Percentiles rank a stretch among this genome's conserved stretches.
These are phyloP conservation scores for Phylloscopus whistleri DNA, from an alignment of 2,113 vertebrate genomes.

Conservation along the genomic window DNA sequence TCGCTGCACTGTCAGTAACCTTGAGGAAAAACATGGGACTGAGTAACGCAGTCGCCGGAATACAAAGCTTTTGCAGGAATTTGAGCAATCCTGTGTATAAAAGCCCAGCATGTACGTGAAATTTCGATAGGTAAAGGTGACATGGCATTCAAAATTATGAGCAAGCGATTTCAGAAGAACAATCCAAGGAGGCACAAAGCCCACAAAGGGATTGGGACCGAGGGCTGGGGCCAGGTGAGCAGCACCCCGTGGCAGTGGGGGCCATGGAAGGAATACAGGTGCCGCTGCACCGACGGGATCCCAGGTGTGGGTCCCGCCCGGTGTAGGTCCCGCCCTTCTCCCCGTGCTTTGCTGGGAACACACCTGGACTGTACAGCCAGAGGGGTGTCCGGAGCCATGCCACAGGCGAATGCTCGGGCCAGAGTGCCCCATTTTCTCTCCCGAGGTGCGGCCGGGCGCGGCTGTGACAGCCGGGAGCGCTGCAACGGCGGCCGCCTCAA, in stretches of 20 bases:
- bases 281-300: fast-evolving
- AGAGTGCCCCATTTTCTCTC: fast-evolving
- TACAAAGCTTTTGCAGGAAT: background rate
- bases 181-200: background rate
- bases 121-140: background rate
- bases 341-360: background rate
- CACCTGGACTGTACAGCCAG: fast-evolving
- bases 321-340: fast-evolving
- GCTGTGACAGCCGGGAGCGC: fast-evolving
- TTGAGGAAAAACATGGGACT: background rate
- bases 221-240: fast-evolving
- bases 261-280: background rate
- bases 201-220: too few species aligned
- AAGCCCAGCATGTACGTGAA: background rate
- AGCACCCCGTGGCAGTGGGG: fast-evolving
- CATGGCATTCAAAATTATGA: background rate
- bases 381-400: too few species aligned
- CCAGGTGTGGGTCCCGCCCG: fast-evolving
- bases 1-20: background rate
- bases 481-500: too few species aligned
- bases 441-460: background rate
- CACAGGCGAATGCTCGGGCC: fast-evolving
- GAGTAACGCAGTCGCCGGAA: fast-evolving
- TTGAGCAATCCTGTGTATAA: background rate
- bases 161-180: background rate